phyloP scores from a whole-genome alignment of 2,888 invertebrate genomes.

The Anaspis maculata region DNA sequence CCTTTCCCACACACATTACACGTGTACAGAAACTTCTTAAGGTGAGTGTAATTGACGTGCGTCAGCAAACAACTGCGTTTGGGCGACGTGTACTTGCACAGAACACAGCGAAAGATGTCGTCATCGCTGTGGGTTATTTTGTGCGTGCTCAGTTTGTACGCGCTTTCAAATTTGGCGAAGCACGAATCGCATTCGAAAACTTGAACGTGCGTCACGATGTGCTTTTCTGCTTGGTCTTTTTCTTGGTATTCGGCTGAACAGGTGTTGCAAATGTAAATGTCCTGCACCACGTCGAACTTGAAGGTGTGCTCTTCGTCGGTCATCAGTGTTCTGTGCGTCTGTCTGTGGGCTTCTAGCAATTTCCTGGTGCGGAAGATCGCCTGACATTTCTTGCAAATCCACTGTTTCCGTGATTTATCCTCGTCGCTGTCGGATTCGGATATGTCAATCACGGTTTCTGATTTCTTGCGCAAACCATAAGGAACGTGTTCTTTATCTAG shows the following conservation, averaged over 20 bases:
- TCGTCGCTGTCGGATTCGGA: neutral
- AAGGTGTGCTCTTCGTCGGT: slow-evolving; percentile 24
- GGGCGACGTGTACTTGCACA: slow-evolving; percentile 21
- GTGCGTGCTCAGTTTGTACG: slow-evolving; percentile 34
- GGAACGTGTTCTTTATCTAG: too few species aligned
- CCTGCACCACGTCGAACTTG: slow-evolving; percentile 27
- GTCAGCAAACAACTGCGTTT: slow-evolving; percentile 31
- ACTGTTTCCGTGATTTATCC: slow-evolving; percentile 18
- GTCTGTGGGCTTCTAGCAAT: slow-evolving; percentile 28
- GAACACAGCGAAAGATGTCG: slow-evolving; percentile 29
- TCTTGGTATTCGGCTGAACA: slow-evolving; percentile 30
- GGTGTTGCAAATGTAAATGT: slow-evolving; percentile 27
- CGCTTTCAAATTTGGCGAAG: slow-evolving; percentile 28
- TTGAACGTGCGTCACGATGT: slow-evolving; percentile 25
- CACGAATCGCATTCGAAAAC: slow-evolving; percentile 41
- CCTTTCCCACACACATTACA: slow-evolving; percentile 35
- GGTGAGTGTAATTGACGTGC: slow-evolving; percentile 47
- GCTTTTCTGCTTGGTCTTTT: slow-evolving; percentile 27
- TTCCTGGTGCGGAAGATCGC: slow-evolving; percentile 26
- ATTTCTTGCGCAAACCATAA: too few species aligned
- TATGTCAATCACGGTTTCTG: neutral
- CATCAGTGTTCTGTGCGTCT: slow-evolving; percentile 32
- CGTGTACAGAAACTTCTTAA: slow-evolving; percentile 44
- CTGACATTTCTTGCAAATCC: slow-evolving; percentile 31
- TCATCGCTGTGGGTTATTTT: slow-evolving; percentile 28